Evolutionary conservation across 2,888 invertebrate species (phyloP), one percentile per base, ranked within the genome.

Genomic region (Drosophila neutralis): DNA sequence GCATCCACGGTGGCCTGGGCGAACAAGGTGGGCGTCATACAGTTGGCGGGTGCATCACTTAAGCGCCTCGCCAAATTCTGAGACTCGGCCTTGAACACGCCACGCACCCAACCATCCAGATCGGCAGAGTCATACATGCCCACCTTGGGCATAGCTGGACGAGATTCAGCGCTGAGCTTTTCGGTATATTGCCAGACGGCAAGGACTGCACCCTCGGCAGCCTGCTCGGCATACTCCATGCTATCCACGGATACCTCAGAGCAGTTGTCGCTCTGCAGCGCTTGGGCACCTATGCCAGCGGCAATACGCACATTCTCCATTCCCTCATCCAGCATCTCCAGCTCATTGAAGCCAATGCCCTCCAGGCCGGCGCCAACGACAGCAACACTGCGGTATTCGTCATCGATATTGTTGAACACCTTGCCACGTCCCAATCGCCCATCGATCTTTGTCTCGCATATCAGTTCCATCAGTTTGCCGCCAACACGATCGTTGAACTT

Each of bases 11-110:
- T 94, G 0, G 94, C 93, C 91, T 96, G 94, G 0, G 96, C 95
- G 91, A 97, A 97, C 62, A 94, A 93, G 0, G 95, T 94, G 6
- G 97, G 97, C 0, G 97, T 96, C 95, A 97, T 95, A 80, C 94
- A 93, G 91, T 97, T 97, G 24, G 96, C 95, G 0, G 97, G 96
- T 1, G 95, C 95, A 88, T 97, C 96, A 85, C 95, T 94, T 4
- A 97, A 91, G 62, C 94, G 93, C n/a, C 96, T 93, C 0, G 96
- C 96, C 88, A 96, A 93, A 91, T 97, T 97, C 92, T 97, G 97
- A 0, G 95, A 95, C 65, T 96, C 94, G 0, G 96, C 96, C 90
- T 96, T 95, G 66, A 95, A 94, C 8, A 94, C 88, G 2, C 97
- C 97, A 36, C 94, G 92, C 21, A 94, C 93, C 95, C 96, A 97